Conservation (phyloP, 2,888 invertebrate species). For the Eupithecia subumbrata region DNA sequence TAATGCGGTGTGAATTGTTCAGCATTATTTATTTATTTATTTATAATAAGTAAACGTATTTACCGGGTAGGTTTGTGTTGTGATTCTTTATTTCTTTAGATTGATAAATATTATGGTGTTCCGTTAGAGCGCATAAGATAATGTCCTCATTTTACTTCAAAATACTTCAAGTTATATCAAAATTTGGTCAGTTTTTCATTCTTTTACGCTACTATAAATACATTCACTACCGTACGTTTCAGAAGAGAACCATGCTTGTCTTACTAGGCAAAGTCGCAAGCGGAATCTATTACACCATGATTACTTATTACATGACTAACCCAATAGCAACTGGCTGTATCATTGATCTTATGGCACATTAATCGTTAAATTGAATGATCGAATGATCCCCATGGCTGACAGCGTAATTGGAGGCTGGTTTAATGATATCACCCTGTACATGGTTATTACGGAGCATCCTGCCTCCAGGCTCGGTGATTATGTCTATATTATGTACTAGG, state of each 20-base stretch:
- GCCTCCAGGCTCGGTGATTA: constrained; percentile 20
- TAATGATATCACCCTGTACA: constrained; percentile 34
- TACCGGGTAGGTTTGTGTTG: neutral
- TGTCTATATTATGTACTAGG: constrained; percentile 9
- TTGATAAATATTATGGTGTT: too few relatives aligned
- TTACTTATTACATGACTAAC: constrained; percentile 10
- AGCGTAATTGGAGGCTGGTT: constrained; percentile 32
- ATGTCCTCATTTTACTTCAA: too few relatives aligned
- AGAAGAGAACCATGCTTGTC: too few relatives aligned
- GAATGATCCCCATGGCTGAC: constrained; percentile 16
- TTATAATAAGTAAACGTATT: neutral
- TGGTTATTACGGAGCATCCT: constrained; percentile 25
- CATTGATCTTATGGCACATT: constrained; percentile 28
- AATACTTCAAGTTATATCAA: too few relatives aligned
- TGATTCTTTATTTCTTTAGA: too few relatives aligned
- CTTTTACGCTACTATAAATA: too few relatives aligned
- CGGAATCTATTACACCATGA: neutral
- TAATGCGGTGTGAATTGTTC: too few relatives aligned
- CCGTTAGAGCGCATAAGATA: too few relatives aligned
- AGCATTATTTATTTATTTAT: too few relatives aligned
- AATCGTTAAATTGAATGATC: constrained; percentile 39
- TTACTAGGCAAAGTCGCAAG: neutral
- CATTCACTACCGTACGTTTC: too few relatives aligned
- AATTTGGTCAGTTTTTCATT: too few relatives aligned
- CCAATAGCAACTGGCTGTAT: neutral